These are phyloP conservation scores for Alitta virens DNA, from an alignment of 2,888 invertebrate species.

Conservation along the genomic window DNA sequence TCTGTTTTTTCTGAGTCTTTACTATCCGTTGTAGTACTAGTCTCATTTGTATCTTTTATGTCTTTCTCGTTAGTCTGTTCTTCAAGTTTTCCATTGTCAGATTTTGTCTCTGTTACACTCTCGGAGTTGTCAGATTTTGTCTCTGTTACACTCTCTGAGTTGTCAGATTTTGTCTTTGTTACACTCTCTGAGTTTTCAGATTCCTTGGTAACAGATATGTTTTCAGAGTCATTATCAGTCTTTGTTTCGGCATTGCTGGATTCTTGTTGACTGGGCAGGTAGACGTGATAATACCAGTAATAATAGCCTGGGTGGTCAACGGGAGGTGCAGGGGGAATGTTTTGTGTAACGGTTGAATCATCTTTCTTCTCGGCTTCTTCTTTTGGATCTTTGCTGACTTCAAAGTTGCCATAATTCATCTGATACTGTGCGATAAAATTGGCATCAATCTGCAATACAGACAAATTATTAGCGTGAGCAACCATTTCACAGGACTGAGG, in stretches of 20 bases:
- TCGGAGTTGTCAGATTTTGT: not conserved
- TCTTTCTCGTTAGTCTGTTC: not conserved
- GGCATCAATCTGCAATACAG: conserved; percentile 76
- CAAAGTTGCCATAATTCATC: conserved; percentile 71
- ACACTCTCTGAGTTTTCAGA: not conserved
- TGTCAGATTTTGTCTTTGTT: not conserved
- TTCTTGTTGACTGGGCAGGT: not conserved
- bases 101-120: not conserved
- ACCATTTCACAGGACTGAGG: too few species aligned
- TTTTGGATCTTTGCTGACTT: not conserved
- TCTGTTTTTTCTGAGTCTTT: not conserved
- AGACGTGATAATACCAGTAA: conserved; percentile 3
- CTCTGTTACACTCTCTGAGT: too few species aligned
- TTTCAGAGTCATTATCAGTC: conserved; percentile 32
- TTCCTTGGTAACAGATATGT: not conserved
- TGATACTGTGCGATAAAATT: conserved; percentile 95
- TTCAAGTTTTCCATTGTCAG: not conserved
- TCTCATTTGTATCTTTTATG: not conserved
- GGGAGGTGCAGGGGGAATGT: conserved; percentile 1
- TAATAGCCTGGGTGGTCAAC: not conserved
- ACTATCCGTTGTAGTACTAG: not conserved
- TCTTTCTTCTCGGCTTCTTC: not conserved
- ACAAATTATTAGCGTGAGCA: too few species aligned
- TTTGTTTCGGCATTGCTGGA: not conserved
- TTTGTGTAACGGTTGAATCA: not conserved